phyloP scores from a whole-genome alignment of 2,113 vertebrate genomes.

The Neotragus moschatus region DNA sequence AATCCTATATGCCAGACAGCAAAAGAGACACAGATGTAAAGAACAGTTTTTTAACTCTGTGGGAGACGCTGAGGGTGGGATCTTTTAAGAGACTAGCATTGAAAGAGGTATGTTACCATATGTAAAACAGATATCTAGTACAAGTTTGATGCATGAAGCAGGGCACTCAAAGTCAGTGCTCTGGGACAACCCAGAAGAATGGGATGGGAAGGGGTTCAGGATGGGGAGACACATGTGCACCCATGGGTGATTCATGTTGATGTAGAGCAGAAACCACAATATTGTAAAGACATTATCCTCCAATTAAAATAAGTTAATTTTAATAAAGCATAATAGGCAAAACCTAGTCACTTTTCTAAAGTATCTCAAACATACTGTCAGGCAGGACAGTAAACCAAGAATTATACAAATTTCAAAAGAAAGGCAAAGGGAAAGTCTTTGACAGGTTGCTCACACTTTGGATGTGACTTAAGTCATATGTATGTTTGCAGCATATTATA shows the following conservation, averaged over 20 bases:
- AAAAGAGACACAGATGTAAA: background rate
- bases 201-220: background rate
- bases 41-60: background rate
- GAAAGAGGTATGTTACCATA: background rate
- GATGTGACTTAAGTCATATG: background rate
- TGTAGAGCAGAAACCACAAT: background rate
- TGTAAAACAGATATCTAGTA: background rate
- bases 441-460: background rate
- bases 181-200: background rate
- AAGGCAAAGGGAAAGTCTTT: background rate
- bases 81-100: background rate
- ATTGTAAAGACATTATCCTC: background rate
- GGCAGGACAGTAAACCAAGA: background rate
- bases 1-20: background rate
- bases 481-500: background rate
- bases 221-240: background rate
- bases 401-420: background rate
- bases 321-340: background rate
- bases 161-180: background rate
- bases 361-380: background rate
- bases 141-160: background rate
- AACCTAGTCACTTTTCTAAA: background rate
- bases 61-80: background rate
- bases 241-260: background rate
- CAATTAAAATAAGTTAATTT: background rate